Evolutionary conservation across 2,113 vertebrate species (phyloP).

Genomic region (Scomber scombrus): DNA sequence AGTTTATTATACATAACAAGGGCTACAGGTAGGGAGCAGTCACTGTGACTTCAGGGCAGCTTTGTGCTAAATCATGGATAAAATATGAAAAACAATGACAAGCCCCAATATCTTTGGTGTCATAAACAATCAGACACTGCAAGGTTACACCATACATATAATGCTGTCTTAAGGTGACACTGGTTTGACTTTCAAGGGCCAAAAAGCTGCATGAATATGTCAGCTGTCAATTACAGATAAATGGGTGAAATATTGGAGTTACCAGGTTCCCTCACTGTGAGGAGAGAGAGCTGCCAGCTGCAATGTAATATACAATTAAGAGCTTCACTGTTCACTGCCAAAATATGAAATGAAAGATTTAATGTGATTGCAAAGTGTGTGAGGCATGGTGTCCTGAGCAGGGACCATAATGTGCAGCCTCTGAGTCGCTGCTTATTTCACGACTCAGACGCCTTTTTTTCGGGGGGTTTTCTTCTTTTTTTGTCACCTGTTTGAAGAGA

Average conservation of each 20-base stretch:
- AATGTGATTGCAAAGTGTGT: conserved; percentile 51
- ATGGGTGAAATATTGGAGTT: conserved; percentile 56
- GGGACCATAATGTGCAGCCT: conserved; percentile 18
- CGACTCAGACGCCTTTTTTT: background rate
- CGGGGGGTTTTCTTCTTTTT: conserved; percentile 12
- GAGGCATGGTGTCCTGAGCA: conserved; percentile 41
- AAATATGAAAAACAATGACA: conserved; percentile 60
- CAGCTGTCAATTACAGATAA: conserved; percentile 69
- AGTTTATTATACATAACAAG: conserved; percentile 42
- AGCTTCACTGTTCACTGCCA: conserved; percentile 58
- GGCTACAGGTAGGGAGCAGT: conserved; percentile 36
- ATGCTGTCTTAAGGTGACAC: conserved; percentile 28
- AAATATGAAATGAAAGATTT: conserved; percentile 70
- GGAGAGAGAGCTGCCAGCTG: conserved; percentile 62
- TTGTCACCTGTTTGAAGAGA: conserved; percentile 39
- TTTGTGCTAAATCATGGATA: conserved; percentile 58
- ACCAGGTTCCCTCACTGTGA: conserved; percentile 16
- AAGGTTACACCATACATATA: conserved; percentile 38
- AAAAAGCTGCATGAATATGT: conserved; percentile 54
- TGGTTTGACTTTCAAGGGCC: conserved; percentile 52
- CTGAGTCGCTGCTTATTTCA: conserved; percentile 32
- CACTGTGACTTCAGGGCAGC: conserved; percentile 48
- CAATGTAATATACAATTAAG: conserved; percentile 75
- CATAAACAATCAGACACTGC: conserved; percentile 55
- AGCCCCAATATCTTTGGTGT: conserved; percentile 49